A percentile compares a stretch with the other conserved stretches of the same genome.
Conservation (phyloP, 2,888 invertebrate genomes). For the Drosophila differens region DNA sequence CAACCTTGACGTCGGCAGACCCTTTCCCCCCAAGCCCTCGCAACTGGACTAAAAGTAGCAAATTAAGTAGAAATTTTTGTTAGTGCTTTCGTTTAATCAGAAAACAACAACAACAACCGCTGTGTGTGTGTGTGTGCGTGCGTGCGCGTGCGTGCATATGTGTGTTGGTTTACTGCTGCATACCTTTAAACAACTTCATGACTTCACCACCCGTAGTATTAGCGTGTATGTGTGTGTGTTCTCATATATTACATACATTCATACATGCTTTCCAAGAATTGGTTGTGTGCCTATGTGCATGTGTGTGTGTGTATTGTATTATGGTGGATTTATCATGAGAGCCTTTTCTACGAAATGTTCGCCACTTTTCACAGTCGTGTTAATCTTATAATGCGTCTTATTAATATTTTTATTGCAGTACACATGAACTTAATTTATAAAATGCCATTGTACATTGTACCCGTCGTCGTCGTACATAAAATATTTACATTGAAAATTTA, state of each 20-base stretch:
- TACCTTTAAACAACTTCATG: constrained; percentile 68
- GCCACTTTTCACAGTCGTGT: constrained; percentile 63
- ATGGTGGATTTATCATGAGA: constrained; percentile 64
- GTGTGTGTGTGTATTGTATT: constrained; percentile 17
- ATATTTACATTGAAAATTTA: constrained; percentile 20
- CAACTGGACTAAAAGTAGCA: constrained; percentile 45
- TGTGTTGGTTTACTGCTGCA: constrained; percentile 31
- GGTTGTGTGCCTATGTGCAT: constrained; percentile 9
- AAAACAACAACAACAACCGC: constrained; percentile 46
- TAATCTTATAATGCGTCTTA: constrained; percentile 63
- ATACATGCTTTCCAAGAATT: constrained; percentile 65
- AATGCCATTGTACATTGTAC: constrained; percentile 2
- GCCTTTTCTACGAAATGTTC: constrained; percentile 67
- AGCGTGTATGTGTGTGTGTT: constrained; percentile 61
- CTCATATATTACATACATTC: constrained; percentile 14
- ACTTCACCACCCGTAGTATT: constrained; percentile 64
- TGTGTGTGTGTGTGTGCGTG: constrained; percentile 16
- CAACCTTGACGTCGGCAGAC: constrained; percentile 45
- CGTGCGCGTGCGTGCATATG: constrained; percentile 13
- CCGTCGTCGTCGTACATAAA: not conserved
- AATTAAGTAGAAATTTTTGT: constrained; percentile 71
- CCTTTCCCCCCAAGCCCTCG: not conserved
- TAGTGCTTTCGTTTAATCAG: constrained; percentile 78
- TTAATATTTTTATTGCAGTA: constrained; percentile 39
- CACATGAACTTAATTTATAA: not conserved